phyloP scores from a whole-genome alignment of 2,113 vertebrate species.

The Baryphthengus martii region DNA sequence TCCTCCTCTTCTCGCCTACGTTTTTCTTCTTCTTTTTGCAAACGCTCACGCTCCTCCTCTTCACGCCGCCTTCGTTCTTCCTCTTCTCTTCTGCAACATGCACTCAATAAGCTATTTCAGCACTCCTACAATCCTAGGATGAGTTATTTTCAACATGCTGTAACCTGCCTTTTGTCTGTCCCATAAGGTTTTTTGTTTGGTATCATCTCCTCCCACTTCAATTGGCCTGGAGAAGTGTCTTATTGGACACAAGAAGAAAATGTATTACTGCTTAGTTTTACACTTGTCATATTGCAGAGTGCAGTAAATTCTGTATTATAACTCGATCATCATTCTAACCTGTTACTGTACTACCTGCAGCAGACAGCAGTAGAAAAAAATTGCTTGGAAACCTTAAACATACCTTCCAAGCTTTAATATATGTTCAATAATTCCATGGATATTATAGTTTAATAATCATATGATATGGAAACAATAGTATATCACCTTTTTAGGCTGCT shows the following conservation, averaged over 20 bases:
- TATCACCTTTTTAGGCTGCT: not conserved
- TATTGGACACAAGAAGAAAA: not conserved
- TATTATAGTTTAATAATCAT: not conserved
- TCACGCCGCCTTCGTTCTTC: slow-evolving; percentile 86
- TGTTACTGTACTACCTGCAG: not conserved
- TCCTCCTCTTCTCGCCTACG: slow-evolving; percentile 87
- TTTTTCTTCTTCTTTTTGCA: slow-evolving; percentile 88
- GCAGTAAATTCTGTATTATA: not conserved
- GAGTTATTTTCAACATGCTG: not conserved
- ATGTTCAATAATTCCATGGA: not conserved
- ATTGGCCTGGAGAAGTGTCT: not conserved
- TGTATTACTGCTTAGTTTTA: not conserved
- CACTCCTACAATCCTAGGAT: not conserved
- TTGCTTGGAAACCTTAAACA: not conserved
- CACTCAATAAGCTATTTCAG: slow-evolving; percentile 28
- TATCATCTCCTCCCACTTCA: not conserved
- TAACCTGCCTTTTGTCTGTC: not conserved
- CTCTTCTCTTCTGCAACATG: slow-evolving; percentile 85
- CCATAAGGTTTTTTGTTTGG: not conserved
- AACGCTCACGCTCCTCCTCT: slow-evolving; percentile 88
- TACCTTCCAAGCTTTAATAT: not conserved
- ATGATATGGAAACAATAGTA: not conserved
- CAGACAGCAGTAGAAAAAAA: not conserved
- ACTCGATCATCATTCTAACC: not conserved
- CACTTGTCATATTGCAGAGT: no score